Base-by-base conservation (phyloP, 1,140 invertebrate species). In the Archivesica marissinica region DNA sequence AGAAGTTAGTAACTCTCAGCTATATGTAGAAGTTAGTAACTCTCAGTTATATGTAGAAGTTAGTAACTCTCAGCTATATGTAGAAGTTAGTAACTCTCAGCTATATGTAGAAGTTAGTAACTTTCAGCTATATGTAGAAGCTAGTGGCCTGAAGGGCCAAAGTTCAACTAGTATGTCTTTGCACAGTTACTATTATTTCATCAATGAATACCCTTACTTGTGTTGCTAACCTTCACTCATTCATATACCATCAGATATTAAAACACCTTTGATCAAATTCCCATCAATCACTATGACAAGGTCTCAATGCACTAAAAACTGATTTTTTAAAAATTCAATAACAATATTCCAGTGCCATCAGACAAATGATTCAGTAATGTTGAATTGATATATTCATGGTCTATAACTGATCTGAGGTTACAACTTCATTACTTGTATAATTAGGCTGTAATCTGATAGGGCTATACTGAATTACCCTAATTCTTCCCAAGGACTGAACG, bases 331-430 rank as follows among this genome's bases (percentile, higher is more conserved):
- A 64, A 7, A 64, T 17, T 15, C 23, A 35, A 35, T 33, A 35
- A 35, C 33, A 64, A 35, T 35, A 17, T 64, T 33, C n/a, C n/a
- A n/a, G n/a, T n/a, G n/a, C 20, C 2, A 11, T 35, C 15, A 64
- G 59, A 64, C 59, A 64, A 64, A 64, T 64, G 59, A 64, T 64
- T 64, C 33, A 64, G 4, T 9, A 64, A 33, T 13, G 1, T 64
- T 64, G 33, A 64, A 64, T 64, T 64, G 59, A 64, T 64, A n/a
- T n/a, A 35, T 35, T 4, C 30, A 64, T 64, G 30, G 59, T 20
- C 30, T 20, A 33, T 35, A 35, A 35, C 33, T 64, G 15, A 35
- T n/a, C n/a, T 35, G 59, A 25, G 38, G 25, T 64, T 35, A 64
- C 59, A 64, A 64, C 30, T 64, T 64, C 30, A 64, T 64, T 64